phyloP scores from a whole-genome alignment of 2,888 invertebrate genomes.

The Tenthredo livida region DNA sequence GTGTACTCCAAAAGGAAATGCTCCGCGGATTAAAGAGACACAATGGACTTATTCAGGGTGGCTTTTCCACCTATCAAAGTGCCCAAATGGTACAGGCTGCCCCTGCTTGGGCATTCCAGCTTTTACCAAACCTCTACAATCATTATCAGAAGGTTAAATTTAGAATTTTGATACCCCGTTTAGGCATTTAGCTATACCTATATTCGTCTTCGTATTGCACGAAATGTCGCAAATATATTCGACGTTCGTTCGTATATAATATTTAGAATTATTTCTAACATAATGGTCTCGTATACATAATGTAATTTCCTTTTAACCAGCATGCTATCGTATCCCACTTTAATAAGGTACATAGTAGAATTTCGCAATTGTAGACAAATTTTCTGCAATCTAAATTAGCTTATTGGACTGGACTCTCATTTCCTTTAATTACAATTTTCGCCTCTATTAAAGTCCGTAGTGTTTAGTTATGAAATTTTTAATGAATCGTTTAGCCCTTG shows the following conservation, averaged over 20 bases:
- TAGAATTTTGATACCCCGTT: constrained; percentile 51
- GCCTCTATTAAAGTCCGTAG: background rate
- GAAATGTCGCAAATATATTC: background rate
- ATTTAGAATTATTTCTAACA: background rate
- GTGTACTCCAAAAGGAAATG: constrained; percentile 75
- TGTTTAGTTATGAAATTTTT: background rate
- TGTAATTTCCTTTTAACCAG: background rate
- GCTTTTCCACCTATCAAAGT: constrained; percentile 60
- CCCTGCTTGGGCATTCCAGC: constrained; percentile 91
- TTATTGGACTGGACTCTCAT: background rate
- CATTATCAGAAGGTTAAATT: constrained; percentile 89
- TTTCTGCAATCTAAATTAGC: background rate
- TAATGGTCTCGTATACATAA: background rate
- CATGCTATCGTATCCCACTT: background rate
- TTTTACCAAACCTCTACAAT: constrained; percentile 91
- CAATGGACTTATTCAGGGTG: constrained; percentile 60
- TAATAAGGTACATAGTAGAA: background rate
- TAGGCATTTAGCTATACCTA: background rate
- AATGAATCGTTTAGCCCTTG: background rate
- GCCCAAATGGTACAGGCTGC: constrained; percentile 75
- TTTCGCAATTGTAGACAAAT: background rate
- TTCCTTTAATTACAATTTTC: background rate
- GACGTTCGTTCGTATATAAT: background rate
- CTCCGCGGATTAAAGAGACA: constrained; percentile 74
- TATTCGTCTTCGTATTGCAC: constrained; percentile 19